Percentiles rank a stretch among this genome's conserved stretches.
phyloP scores from a whole-genome alignment of 2,113 vertebrate genomes.

The Poicephalus meyeri region DNA sequence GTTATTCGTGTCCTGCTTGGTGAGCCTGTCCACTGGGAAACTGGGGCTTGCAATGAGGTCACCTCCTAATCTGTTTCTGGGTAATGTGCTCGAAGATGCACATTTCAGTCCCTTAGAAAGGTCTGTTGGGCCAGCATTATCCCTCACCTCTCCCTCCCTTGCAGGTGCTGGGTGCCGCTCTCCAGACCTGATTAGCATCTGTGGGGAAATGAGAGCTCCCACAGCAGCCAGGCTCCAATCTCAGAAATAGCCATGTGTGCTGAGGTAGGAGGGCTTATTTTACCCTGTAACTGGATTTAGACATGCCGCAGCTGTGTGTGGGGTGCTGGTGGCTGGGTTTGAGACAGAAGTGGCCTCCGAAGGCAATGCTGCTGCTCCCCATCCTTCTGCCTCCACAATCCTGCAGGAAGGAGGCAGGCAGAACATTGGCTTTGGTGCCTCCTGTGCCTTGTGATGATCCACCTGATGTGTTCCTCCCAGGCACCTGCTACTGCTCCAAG shows the following conservation, averaged over 20 bases:
- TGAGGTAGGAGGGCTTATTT: not conserved
- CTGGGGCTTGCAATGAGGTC: not conserved
- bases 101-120: not conserved
- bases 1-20: not conserved
- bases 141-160: not conserved
- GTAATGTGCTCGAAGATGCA: not conserved
- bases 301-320: not conserved
- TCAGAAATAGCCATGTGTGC: not conserved
- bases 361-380: not conserved
- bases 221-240: not conserved
- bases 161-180: not conserved
- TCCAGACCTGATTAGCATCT: not conserved
- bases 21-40: not conserved
- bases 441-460: not conserved
- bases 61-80: not conserved
- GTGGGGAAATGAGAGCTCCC: not conserved
- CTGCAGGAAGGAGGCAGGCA: not conserved
- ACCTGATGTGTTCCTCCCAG: not conserved
- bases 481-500: not conserved
- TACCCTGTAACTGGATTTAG: not conserved
- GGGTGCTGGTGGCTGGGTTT: not conserved
- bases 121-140: not conserved
- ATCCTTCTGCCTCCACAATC: rapidly evolving
- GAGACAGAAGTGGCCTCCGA: not conserved
- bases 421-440: not conserved